A percentile compares a stretch with the other conserved stretches of the same genome.
Conservation (phyloP, 2,888 invertebrate species). For the Mycogona germanica region DNA sequence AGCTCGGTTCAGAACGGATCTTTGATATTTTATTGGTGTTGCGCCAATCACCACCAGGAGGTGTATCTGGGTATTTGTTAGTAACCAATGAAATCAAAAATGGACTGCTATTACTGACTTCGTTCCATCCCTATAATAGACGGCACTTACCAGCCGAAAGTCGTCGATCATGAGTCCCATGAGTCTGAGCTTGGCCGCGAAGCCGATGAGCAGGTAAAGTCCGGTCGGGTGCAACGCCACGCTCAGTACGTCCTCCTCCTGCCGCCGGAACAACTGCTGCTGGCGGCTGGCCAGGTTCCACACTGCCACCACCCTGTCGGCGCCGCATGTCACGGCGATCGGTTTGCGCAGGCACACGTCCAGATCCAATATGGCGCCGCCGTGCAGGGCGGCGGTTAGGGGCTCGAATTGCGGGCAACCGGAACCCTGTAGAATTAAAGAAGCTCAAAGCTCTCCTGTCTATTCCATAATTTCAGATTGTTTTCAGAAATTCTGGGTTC, state of each 20-base stretch:
- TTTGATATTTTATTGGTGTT: too few species aligned
- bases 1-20: too few species aligned
- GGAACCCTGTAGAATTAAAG: neutral
- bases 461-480: too few species aligned
- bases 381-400: slow-evolving; percentile 42
- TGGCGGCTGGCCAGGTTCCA: slow-evolving; percentile 85
- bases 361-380: slow-evolving; percentile 63
- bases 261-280: slow-evolving; percentile 62
- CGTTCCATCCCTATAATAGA: too few species aligned
- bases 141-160: slow-evolving; percentile 49
- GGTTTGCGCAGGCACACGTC: slow-evolving; percentile 83
- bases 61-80: too few species aligned
- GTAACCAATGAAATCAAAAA: too few species aligned
- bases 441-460: too few species aligned
- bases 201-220: slow-evolving; percentile 74
- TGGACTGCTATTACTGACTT: too few species aligned
- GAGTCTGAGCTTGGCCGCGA: slow-evolving; percentile 77
- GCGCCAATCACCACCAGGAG: too few species aligned
- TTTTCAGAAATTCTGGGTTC: too few species aligned
- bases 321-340: slow-evolving; percentile 66
- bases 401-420: slow-evolving; percentile 7
- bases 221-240: slow-evolving; percentile 65
- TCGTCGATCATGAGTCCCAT: slow-evolving; percentile 82
- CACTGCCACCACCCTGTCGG: slow-evolving; percentile 71
- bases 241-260: slow-evolving; percentile 64